Base-by-base conservation (phyloP, 2,113 vertebrate species). In the Danionella cerebrum region DNA sequence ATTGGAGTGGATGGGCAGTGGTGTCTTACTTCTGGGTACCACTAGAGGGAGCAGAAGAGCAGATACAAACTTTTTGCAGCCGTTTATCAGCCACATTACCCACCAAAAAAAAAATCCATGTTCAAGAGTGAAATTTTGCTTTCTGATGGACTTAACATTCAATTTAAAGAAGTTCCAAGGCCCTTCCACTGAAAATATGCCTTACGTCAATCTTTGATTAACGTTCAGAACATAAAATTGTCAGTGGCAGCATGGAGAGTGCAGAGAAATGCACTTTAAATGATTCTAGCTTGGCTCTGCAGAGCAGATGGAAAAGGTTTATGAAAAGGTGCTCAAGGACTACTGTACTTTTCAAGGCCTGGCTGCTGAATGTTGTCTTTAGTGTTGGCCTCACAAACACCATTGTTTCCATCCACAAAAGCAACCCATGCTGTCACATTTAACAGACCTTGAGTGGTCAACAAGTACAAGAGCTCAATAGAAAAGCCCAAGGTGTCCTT, bases 1-100 rank as follows among this genome's bases (percentile, higher is more conserved):
- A 98, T 98, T 73, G 95, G 96, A 0, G 96, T 98, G 77, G 94
- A 96, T 69, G 95, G 96, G 84, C 95, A 98, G 57, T 98, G 96
- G 86, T 97, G 96, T 62, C 94, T 86, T 29, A 98, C 96, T 78
- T 98, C 96, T 0, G 94, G 94, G 70, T 94, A 97, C 95, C 96
- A 98, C 96, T 98, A 53, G 31, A 25, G 27, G 27, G 6, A 3
- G 36, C 42, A 21, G 14, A 14, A 5, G 19, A 36, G 47, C 19
- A 69, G 19, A 31, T 36, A 18, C 47, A 31, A 5, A 25, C 19
- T n/a, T 5, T 10, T 53, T 35, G 4, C 19, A 7, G 5, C 51
- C 19, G 18, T 38, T 38, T 14, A 39, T 24, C 53, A 57, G 33
- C 14, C 19, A n/a, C 16, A 57, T 57, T 6, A 22, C 33, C 38